phyloP scores from a whole-genome alignment of 1,140 invertebrate species.

The Nylanderia fulva region DNA sequence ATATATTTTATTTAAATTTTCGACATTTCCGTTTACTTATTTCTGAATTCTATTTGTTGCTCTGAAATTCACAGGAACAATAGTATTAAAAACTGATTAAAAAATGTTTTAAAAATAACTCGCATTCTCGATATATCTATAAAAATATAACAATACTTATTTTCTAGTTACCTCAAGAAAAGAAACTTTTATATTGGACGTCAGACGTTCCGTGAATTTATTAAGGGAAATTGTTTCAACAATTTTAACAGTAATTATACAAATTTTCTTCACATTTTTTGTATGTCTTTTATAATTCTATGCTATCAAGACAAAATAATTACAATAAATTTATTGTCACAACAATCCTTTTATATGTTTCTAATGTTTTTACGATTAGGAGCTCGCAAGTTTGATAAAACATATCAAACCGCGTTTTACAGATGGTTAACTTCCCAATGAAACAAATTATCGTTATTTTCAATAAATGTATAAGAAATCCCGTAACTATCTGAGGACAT shows the following conservation, averaged over 20 bases:
- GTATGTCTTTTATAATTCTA: background rate
- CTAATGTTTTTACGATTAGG: background rate
- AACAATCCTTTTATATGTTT: background rate
- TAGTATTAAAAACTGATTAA: background rate
- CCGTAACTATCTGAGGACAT: background rate
- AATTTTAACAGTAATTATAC: background rate
- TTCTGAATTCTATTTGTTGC: background rate
- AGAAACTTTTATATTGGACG: background rate
- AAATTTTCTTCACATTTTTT: background rate
- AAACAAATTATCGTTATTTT: background rate
- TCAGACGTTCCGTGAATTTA: background rate
- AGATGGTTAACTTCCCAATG: background rate
- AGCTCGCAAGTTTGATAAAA: slow-evolving; percentile 8
- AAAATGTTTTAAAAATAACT: background rate
- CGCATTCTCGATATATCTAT: background rate
- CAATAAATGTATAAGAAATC: slow-evolving; percentile 18
- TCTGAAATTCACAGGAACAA: background rate
- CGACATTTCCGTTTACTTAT: background rate
- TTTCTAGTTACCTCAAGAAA: background rate
- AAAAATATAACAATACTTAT: background rate
- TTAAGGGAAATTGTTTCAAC: background rate
- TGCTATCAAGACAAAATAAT: background rate
- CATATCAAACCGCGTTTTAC: background rate
- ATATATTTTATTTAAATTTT: slow-evolving; percentile 10
- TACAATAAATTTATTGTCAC: slow-evolving; percentile 2